Percentiles rank a stretch among this genome's conserved stretches.
Evolutionary conservation across 2,888 invertebrate species (phyloP).

Genomic region (Encarsia formosa): DNA sequence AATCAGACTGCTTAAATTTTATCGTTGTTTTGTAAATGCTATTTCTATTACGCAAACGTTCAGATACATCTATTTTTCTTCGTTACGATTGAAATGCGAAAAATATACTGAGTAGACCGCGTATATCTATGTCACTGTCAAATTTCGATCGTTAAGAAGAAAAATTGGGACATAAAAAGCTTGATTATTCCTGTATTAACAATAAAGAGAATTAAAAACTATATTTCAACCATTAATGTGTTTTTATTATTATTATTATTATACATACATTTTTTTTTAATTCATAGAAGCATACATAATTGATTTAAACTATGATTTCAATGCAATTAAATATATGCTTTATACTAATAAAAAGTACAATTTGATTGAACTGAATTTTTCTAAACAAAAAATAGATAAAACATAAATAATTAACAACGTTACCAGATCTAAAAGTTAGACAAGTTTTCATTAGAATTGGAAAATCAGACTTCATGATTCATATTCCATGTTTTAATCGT

Average conservation of each 20-base stretch:
- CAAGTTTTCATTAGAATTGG: constrained; percentile 26
- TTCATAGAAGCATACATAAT: constrained; percentile 13
- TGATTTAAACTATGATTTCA: constrained; percentile 6
- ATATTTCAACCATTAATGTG: constrained; percentile 28
- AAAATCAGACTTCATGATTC: constrained; percentile 43
- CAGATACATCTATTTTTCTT: constrained; percentile 14
- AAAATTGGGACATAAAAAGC: constrained; percentile 10
- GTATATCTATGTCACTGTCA: not conserved
- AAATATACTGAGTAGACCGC: too few relatives aligned
- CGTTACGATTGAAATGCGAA: not conserved
- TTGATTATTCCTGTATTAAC: constrained; percentile 23
- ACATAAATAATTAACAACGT: constrained; percentile 23
- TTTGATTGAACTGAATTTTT: not conserved
- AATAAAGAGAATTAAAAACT: constrained; percentile 29
- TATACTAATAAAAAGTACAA: too few relatives aligned
- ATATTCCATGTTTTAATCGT: constrained; percentile 28
- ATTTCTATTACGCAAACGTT: constrained; percentile 19
- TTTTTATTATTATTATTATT: not conserved
- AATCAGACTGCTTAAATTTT: constrained; percentile 13
- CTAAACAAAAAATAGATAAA: constrained; percentile 15
- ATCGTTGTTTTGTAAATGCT: constrained; percentile 17
- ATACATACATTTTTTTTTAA: constrained; percentile 7
- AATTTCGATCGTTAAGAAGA: too few relatives aligned
- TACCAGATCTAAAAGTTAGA: not conserved
- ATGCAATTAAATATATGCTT: constrained; percentile 9